These are phyloP conservation scores for Mustela lutreola DNA, from an alignment of 2,113 vertebrate genomes.

Conservation along the genomic window DNA sequence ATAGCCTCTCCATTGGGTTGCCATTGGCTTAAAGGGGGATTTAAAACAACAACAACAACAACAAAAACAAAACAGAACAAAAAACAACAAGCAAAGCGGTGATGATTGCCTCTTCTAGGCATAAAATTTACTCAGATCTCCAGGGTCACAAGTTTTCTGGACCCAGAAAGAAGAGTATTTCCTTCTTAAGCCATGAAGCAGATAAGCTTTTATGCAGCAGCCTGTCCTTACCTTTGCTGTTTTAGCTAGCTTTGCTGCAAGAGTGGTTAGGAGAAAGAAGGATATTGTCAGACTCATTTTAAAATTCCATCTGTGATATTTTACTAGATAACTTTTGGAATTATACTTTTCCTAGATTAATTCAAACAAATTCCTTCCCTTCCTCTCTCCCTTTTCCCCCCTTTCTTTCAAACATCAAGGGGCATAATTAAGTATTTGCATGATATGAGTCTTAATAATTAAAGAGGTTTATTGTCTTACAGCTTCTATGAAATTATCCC, in stretches of 20 bases:
- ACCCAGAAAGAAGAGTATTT: background rate
- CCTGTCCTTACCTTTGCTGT: background rate
- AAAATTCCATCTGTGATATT: background rate
- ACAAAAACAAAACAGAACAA: background rate
- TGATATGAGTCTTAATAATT: background rate
- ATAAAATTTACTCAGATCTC: background rate
- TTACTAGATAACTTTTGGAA: conserved; percentile 15
- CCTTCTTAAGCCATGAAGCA: background rate
- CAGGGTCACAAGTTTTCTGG: background rate
- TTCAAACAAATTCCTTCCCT: background rate
- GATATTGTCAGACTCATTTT: background rate
- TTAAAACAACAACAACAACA: background rate
- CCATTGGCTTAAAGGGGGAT: background rate
- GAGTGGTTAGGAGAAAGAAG: background rate
- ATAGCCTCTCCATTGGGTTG: background rate
- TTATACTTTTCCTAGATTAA: background rate
- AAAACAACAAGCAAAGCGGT: background rate
- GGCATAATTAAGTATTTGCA: background rate
- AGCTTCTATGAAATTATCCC: background rate
- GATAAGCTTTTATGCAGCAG: background rate
- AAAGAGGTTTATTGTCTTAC: conserved; percentile 32
- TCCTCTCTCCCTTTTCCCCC: background rate
- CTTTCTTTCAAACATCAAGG: background rate
- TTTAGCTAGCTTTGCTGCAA: background rate
- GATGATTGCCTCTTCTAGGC: background rate